A percentile compares a stretch with the other conserved stretches of the same genome.
These are phyloP conservation scores for Calyptomena viridis DNA, from an alignment of 2,113 vertebrate genomes.

Conservation along the genomic window DNA sequence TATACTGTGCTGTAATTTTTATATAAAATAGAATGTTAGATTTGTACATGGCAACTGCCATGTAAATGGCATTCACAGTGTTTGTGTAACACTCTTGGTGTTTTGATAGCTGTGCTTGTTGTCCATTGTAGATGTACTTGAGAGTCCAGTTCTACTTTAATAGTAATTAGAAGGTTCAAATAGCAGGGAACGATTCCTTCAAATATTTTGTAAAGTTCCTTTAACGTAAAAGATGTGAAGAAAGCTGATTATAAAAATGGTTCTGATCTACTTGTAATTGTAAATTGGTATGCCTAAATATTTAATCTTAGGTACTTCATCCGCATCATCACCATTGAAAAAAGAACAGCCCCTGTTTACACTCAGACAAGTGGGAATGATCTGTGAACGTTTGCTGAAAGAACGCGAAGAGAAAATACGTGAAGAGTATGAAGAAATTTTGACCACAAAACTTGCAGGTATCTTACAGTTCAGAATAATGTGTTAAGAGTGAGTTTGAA, in stretches of 20 bases:
- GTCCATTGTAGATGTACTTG: background rate
- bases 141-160: background rate
- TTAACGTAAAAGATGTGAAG: background rate
- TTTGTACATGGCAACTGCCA: background rate
- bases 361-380: slow-evolving; percentile 97
- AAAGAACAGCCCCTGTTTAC: slow-evolving; percentile 97
- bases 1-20: background rate
- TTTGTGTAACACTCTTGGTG: background rate
- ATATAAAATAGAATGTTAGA: background rate
- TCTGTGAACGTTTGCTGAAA: slow-evolving; percentile 98
- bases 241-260: background rate
- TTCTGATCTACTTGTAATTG: background rate
- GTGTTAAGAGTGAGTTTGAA: background rate
- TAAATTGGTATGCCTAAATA: background rate
- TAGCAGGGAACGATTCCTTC: background rate
- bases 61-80: background rate
- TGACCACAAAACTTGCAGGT: slow-evolving; percentile 98
- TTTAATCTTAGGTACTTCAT: slow-evolving; percentile 79
- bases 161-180: background rate
- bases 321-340: slow-evolving; percentile 89
- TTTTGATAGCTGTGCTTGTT: fast-evolving
- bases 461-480: background rate
- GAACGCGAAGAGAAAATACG: slow-evolving; percentile 97
- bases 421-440: slow-evolving; percentile 97
- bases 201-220: background rate